Evolutionary conservation across 2,888 invertebrate species (phyloP), one percentile per base, ranked within the genome.

Genomic region (Polydrusus pterygomalis): DNA sequence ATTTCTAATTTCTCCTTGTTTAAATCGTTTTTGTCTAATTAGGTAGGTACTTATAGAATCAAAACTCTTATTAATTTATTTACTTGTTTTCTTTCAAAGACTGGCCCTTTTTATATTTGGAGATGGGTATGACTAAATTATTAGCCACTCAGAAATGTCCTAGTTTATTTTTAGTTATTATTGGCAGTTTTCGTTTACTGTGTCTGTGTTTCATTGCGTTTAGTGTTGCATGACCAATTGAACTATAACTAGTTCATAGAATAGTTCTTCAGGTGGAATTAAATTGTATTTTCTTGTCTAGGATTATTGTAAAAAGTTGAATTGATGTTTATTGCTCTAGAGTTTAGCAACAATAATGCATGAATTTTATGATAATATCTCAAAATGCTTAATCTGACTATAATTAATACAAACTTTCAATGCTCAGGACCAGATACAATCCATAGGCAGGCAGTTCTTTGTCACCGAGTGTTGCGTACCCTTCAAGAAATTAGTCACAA

Each of bases 381-480:
- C 7, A 40, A 11, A 40, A 13, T 40, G 40, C 40, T 40, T 7
- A 30, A 7, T 30, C 30, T 40, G 5, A 10, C 10, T 40, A 40
- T 10, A 40, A 10, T 9, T 1, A 6, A 18, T 1, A 30, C n/a
- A 34, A n/a, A 15, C n/a, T 15, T n/a, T 72, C n/a, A n/a, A n/a
- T n/a, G n/a, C 58, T 25, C 60, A 97, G 96, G 95, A 82, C 91
- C 94, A 51, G 98, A 98, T 87, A 93, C 95, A 7, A 96, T 96
- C 81, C 96, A 96, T 87, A 92, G 97, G 77, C 98, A 98, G 89
- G 97, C 97, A 0, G 95, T 98, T 2, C 90, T 97, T 0, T 97
- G 97, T 87, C 97, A 97, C 87, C 92, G 97, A 78, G 97, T 97
- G 13, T 88, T 97, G 49, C 91, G 97, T 38, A 94, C 96, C 3